Base-by-base conservation (phyloP, 2,113 vertebrate species). In the Delphinus delphis region DNA sequence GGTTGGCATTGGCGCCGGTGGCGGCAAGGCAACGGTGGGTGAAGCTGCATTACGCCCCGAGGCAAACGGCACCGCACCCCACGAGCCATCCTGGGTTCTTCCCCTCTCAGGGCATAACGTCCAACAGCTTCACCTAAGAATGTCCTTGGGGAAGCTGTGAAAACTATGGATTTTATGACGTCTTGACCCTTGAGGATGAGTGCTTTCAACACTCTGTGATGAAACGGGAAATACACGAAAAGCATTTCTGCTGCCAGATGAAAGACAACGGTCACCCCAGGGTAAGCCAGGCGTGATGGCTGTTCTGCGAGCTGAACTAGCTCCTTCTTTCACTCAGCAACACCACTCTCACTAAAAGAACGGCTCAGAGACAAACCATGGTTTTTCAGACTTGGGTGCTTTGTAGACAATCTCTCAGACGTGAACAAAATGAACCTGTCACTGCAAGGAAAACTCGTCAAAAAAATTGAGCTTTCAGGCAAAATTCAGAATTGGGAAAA, bases 31-130 rank as follows among this genome's bases (percentile, higher is more conserved):
- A 17, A 28, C 0, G 0, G 41, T 28, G n/a, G 23, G 38, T 2
- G 5, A 33, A 9, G 21, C n/a, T 1, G 20, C 50, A 1, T 5
- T 10, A 11, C 0, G 0, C 13, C n/a, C 67, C 9, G 0, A 10
- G 36, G 26, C 33, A 47, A 28, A 4, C 0, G 0, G 50, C 74
- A 18, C 31, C 84, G 38, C 36, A n/a, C 21, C 62, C 31, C 17
- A 8, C n/a, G 0, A 41, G 53, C 23, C 50, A 0, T 2, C 5
- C 28, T 6, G 26, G 0, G 36, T 2, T 20, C 68, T 21, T n/a
- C 36, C 6, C 63, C 38, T 12, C 44, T 31, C 26, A 21, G 20
- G 15, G 33, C 10, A 20, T 18, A 17, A 28, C 25, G 18, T 8
- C 0, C 8, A 7, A 6, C 23, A 18, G 87, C 65, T 25, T 28